Evolutionary conservation across 2,888 invertebrate genomes (phyloP).

Genomic region (Scaptomyza flava): DNA sequence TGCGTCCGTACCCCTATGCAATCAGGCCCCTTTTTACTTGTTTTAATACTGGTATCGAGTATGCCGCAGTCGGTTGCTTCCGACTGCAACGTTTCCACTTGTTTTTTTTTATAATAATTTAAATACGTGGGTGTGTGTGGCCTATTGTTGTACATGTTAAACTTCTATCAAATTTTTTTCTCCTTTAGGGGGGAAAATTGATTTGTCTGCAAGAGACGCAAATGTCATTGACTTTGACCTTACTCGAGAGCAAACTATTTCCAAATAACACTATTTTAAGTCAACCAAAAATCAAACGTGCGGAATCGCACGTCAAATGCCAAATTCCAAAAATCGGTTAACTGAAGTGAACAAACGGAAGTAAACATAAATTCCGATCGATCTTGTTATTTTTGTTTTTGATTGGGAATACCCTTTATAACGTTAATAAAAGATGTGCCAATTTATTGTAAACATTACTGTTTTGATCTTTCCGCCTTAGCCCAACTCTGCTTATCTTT

Average conservation of each 20-base stretch:
- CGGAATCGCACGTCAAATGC: conserved; percentile 49
- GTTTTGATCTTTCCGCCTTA: too few relatives aligned
- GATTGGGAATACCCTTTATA: neutral
- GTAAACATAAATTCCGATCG: conserved; percentile 5
- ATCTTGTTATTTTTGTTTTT: neutral
- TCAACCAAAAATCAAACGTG: conserved; percentile 54
- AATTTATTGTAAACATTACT: too few relatives aligned
- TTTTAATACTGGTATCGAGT: too few relatives aligned
- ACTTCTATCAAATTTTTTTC: conserved; percentile 43
- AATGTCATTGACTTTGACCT: conserved; percentile 58
- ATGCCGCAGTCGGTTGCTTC: too few relatives aligned
- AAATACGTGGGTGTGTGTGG: conserved; percentile 17
- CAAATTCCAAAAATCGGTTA: conserved; percentile 47
- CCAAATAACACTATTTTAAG: conserved; percentile 43
- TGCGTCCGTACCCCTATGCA: too few relatives aligned
- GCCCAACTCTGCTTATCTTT: too few relatives aligned
- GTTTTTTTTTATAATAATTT: conserved; percentile 20
- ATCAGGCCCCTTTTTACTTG: too few relatives aligned
- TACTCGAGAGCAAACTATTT: conserved; percentile 41
- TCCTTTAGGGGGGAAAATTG: conserved; percentile 15
- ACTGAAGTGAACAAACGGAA: conserved; percentile 54
- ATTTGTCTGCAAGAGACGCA: conserved; percentile 47
- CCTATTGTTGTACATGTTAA: conserved; percentile 41
- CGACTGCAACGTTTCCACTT: too few relatives aligned
- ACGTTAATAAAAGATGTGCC: too few relatives aligned